Base-by-base conservation (phyloP, 2,113 vertebrate genomes). In the Carassius gibelio region DNA sequence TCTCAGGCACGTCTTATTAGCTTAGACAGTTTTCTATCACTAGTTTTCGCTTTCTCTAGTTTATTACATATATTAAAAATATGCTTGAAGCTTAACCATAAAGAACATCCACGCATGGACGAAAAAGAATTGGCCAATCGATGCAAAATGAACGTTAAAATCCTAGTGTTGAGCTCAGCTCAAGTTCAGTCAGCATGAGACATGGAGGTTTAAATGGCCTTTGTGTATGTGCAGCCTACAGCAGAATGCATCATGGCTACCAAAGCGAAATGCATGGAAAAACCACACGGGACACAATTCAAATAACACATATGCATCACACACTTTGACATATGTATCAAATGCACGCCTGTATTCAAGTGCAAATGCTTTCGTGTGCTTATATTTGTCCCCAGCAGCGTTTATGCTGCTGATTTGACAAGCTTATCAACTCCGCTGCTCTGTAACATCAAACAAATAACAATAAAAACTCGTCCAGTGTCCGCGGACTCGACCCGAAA, bases 161-260 rank as follows among this genome's bases (percentile, higher is more conserved):
- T 1, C 2, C 5, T 5, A 15, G 26, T 30, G 62, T 66, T 30
- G 11, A 30, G 23, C 62, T 7, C 62, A 38, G 30, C 68, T 71
- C 66, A 82, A 83, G 68, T 83, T 83, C 81, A 83, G 26, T 26
- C 81, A 59, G 81, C 81, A 42, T 10, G 17, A 42, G 48, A 17
- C 5, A 57, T 5, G 11, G 11, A 38, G 17, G 15, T 84, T 84
- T 84, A 84, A 84, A 84, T 84, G 83, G 83, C 83, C 85, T 86
- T 86, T 86, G 85, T 86, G 69, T 83, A 15, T 71, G 9, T 52
- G 80, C 61, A 48, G 61, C 36, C 59, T 45, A 26, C 8, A 68
- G 79, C 62, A 21, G 9, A 52, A 52, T 21, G 3, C 61, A 69
- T 50, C 26, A 52, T 15, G 23, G 23, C 61, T 68, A 30, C 15